Evolutionary conservation across 2,888 invertebrate species (phyloP), one percentile per base, ranked within the genome.

Genomic region (Uloborus plumipes): DNA sequence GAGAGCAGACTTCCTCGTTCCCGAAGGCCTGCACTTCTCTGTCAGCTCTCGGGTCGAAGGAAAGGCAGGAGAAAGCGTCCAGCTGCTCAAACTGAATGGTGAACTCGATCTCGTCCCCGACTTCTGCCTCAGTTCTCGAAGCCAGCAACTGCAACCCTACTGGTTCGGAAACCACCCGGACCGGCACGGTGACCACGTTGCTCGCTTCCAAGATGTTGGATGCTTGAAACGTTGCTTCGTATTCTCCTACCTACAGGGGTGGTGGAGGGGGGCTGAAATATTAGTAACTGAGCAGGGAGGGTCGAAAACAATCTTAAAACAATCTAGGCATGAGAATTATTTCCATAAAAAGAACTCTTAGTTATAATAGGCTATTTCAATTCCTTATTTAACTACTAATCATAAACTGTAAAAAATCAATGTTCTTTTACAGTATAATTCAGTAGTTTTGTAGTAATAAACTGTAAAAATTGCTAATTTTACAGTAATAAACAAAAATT

Each of bases 11-110:
- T 1, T 77, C 64, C 49, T 72, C 65, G 11, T 58, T 61, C 14
- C 72, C 72, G 50, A 83, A 83, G 1, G 83, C 55, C 18, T 77
- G 77, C 22, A 61, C 31, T 11, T 20, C 55, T n/a, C 65, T 73
- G 0, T 69, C 83, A 22, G 77, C 83, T 11, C 61, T 62, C 3
- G 83, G 67, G 47, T 72, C 72, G 59, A 83, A 83, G 2, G 64
- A 26, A 18, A 77, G 49, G 50, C 83, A 83, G 0, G 83, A 77
- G 39, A 73, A 77, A 0, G 49, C 53, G 31, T 83, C 77, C 9
- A 58, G 49, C 2, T 64, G 73, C 20, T 55, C 51, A 50, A 77
- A 77, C 18, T 53, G 20, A 2, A 83, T 72, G n/a, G 31, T 62
- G 51, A 83, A 83, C 15, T 20, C 9, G 14, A 73, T 67, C 16